phyloP scores from a whole-genome alignment of 1,140 invertebrate genomes.

The Drosophila nigromelanica region DNA sequence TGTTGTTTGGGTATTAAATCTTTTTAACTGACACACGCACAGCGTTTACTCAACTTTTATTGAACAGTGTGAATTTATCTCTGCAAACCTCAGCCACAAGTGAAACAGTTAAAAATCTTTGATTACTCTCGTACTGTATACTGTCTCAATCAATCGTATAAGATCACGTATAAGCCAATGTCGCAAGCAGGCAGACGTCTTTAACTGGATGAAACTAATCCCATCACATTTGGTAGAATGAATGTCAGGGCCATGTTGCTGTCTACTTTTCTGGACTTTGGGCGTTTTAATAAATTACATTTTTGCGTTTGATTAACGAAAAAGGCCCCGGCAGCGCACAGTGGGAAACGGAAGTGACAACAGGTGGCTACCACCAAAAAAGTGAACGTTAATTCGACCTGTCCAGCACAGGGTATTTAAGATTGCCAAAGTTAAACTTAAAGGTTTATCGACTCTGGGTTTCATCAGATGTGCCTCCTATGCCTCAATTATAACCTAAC shows the following conservation, averaged over 20 bases:
- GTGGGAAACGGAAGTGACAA: conserved; percentile 42
- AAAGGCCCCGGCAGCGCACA: conserved; percentile 12
- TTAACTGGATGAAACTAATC: conserved; percentile 59
- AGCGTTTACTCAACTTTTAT: too few relatives aligned
- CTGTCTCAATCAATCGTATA: conserved; percentile 13
- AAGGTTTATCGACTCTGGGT: background rate
- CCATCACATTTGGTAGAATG: conserved; percentile 36
- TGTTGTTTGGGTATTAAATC: background rate
- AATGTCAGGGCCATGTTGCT: conserved; percentile 21
- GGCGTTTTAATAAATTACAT: conserved; percentile 66
- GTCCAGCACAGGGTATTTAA: conserved; percentile 1
- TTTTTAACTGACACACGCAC: background rate
- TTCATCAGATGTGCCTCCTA: conserved; percentile 26
- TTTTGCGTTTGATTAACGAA: conserved; percentile 61
- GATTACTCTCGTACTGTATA: background rate
- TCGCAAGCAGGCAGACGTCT: conserved; percentile 4
- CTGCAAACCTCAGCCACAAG: background rate
- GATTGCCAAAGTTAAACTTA: background rate
- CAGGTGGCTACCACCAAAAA: conserved; percentile 42
- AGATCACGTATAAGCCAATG: conserved; percentile 12
- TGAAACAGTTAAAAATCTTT: conserved; percentile 1
- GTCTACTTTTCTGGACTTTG: conserved; percentile 35
- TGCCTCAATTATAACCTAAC: conserved; percentile 21
- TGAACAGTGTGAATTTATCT: background rate
- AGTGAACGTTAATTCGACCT: conserved; percentile 11